These are phyloP conservation scores for Rhincodon typus DNA, from an alignment of 2,797 vertebrate genomes.

Conservation along the genomic window DNA sequence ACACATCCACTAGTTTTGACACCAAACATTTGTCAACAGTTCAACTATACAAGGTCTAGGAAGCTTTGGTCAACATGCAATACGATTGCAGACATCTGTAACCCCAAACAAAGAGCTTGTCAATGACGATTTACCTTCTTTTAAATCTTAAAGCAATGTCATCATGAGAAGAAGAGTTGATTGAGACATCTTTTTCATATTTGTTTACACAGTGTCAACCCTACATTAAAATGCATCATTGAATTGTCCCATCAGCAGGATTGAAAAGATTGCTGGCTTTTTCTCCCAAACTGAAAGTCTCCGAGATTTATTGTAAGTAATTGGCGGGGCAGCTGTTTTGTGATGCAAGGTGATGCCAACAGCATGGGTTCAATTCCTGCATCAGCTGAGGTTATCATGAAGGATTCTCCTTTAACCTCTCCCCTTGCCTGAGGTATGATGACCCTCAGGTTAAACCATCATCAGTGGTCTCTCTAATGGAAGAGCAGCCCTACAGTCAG, in stretches of 20 bases:
- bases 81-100: neutral
- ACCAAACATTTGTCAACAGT: constrained; percentile 6
- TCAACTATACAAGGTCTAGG: neutral
- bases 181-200: neutral
- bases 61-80: neutral
- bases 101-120: neutral
- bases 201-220: neutral
- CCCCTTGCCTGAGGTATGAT: too few relatives aligned
- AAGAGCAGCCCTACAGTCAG: too few relatives aligned
- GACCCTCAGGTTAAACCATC: too few relatives aligned
- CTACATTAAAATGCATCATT: neutral
- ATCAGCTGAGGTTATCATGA: too few relatives aligned
- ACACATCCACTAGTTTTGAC: constrained; percentile 25
- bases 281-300: neutral
- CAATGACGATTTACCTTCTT: neutral
- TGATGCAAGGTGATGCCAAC: too few relatives aligned
- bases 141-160: neutral
- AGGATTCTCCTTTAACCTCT: too few relatives aligned
- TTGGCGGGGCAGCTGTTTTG: too few relatives aligned
- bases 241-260: neutral
- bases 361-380: too few relatives aligned
- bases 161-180: neutral
- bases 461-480: too few relatives aligned
- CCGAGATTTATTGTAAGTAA: neutral
- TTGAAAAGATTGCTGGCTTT: neutral